Conservation (phyloP, 2,113 vertebrate genomes). For the Ceratotherium simum region DNA sequence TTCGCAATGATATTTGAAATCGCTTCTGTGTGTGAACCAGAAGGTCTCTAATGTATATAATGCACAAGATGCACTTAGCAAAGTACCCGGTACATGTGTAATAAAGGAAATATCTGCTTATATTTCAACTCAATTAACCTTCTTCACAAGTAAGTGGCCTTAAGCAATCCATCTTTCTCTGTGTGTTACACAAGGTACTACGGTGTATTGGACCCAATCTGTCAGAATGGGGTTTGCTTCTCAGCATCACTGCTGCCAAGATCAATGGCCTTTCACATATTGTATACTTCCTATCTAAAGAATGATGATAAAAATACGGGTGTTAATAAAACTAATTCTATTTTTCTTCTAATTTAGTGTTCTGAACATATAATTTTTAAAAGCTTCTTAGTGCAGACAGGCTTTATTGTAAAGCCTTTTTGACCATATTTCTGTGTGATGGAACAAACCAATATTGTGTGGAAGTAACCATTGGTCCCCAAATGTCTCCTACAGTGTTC, state of each 20-base stretch:
- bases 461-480: background rate
- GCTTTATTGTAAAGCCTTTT: background rate
- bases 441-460: background rate
- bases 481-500: background rate
- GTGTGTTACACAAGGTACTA: background rate
- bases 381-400: background rate
- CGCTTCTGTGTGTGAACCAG: background rate
- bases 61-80: background rate
- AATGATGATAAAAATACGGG: background rate
- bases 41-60: background rate
- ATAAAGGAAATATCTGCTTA: background rate
- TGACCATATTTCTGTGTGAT: background rate
- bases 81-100: background rate
- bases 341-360: conserved; percentile 8
- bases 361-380: background rate
- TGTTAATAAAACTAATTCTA: background rate
- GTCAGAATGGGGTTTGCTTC: background rate
- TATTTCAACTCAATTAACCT: background rate
- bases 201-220: background rate
- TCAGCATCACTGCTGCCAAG: background rate
- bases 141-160: background rate
- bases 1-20: background rate
- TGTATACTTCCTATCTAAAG: background rate
- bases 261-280: background rate
- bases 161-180: background rate